Evolutionary conservation across 92 coral and sea anemone genomes (phyloP).

Genomic region (Metridium senile): DNA sequence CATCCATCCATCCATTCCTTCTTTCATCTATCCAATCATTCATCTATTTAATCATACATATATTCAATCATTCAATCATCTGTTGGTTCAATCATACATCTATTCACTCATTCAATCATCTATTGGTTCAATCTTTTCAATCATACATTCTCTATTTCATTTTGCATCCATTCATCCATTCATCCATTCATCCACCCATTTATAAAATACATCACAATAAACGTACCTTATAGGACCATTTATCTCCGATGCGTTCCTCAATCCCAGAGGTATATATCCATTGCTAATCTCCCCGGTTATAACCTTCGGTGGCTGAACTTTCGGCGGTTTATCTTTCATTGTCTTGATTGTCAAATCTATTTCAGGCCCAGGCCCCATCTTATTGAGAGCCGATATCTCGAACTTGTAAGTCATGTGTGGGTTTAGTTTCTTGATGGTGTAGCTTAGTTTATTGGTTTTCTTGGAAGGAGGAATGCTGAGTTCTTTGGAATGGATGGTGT

Average conservation of each 20-base stretch:
- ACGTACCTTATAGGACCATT: slow-evolving; percentile 91
- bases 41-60: no score
- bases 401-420: slow-evolving; percentile 75
- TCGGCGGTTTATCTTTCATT: slow-evolving; percentile 66
- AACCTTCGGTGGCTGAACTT: slow-evolving; percentile 62
- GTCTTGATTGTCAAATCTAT: slow-evolving; percentile 53
- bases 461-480: slow-evolving; percentile 14
- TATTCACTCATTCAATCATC: no score
- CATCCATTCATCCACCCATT: no score
- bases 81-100: no score
- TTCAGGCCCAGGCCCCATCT: slow-evolving; percentile 69
- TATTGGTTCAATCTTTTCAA: no score
- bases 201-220: not conserved
- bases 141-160: no score
- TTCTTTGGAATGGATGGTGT: slow-evolving; percentile 50
- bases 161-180: no score
- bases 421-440: slow-evolving; percentile 52
- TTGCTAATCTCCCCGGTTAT: slow-evolving; percentile 51
- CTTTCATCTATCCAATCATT: no score
- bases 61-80: no score
- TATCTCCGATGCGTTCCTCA: slow-evolving; percentile 71
- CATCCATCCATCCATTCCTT: no score
- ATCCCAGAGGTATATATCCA: slow-evolving; percentile 66
- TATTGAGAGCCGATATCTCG: slow-evolving; percentile 55
- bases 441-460: slow-evolving; percentile 4